Base-by-base conservation (phyloP, 2,888 invertebrate species). In the Adelognathus sp. region DNA sequence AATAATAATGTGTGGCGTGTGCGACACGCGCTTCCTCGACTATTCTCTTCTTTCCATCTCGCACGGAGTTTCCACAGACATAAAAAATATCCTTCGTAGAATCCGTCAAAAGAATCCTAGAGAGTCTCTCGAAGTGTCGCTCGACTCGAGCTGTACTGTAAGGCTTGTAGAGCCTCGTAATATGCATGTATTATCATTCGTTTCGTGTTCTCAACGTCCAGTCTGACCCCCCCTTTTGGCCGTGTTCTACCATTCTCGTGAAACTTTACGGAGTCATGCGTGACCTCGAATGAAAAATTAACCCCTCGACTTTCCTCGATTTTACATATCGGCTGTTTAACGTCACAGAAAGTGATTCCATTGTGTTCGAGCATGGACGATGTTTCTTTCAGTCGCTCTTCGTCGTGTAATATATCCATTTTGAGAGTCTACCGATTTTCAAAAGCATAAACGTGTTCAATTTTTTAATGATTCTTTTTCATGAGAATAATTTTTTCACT, bases 1-100 rank as follows among this genome's bases (percentile, higher is more conserved):
- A 61, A 63, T 73, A 78, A 77, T 73, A 78, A 78, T 56, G 67
- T 39, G 67, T 36, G 46, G 67, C 50, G 44, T 39, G 63, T 60
- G 67, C 29, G 41, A 41, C n/a, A n/a, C 44, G 54, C 16, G 29
- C 39, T 75, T 70, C 16, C 18, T 71, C 39, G 16, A 16, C 54
- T 44, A 54, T 70, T 24, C 46, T 70, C 21, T 71, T 52, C 60
- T 54, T 58, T 67, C 67, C 41, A 27, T 31, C 46, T 64, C 50
- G 60, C 52, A 61, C 63, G 14, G 74, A 39, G 33, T 64, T 46
- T 71, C 44, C 39, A 36, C 24, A 31, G 14, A 41, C 18, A 11
- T 7, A 27, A 6, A 21, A 60, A 33, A 58, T 41, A 52, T 60
- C 31, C 63, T 78, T 69, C 70, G 33, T 70, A 54, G 39, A 70